A percentile compares a stretch with the other conserved stretches of the same genome.
phyloP scores from a whole-genome alignment of 2,797 vertebrate genomes.

The Spea hammondii region DNA sequence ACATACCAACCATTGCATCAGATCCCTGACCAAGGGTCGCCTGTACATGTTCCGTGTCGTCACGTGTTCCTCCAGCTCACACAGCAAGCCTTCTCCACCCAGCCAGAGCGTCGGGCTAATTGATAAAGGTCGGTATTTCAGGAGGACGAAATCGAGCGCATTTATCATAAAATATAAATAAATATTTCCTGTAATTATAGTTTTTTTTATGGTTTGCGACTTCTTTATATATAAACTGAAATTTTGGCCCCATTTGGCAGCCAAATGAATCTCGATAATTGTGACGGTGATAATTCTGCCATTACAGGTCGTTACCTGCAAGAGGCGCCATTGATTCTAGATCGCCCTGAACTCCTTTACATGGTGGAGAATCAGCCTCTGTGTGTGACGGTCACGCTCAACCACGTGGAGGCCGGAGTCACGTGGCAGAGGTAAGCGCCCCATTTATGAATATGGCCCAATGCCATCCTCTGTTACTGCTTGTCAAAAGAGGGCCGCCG shows the following conservation, averaged over 20 bases:
- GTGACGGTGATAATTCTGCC: neutral
- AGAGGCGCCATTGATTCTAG: constrained; percentile 82
- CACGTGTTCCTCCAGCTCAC: constrained; percentile 85
- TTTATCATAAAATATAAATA: neutral
- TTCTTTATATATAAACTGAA: too few relatives aligned
- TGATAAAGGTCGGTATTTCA: constrained; percentile 74
- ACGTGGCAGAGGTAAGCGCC: constrained; percentile 84
- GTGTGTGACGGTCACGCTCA: constrained; percentile 83
- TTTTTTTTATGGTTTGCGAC: too few relatives aligned
- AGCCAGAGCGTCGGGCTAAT: constrained; percentile 83
- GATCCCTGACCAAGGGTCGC: constrained; percentile 80
- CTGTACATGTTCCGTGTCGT: constrained; percentile 89
- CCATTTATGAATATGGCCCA: too few relatives aligned
- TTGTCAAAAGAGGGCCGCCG: too few relatives aligned
- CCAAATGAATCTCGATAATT: too few relatives aligned
- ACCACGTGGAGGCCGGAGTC: constrained; percentile 84
- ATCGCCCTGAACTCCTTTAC: constrained; percentile 88
- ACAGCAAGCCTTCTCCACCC: constrained; percentile 87
- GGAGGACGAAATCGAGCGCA: neutral
- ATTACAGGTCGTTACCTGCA: constrained; percentile 82
- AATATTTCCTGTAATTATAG: neutral
- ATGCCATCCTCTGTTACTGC: too few relatives aligned
- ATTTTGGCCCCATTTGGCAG: too few relatives aligned
- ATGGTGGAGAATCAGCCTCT: constrained; percentile 89
- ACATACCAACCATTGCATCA: constrained; percentile 78